These are phyloP conservation scores for Tachina grossa DNA, from an alignment of 2,888 invertebrate genomes.

Conservation along the genomic window DNA sequence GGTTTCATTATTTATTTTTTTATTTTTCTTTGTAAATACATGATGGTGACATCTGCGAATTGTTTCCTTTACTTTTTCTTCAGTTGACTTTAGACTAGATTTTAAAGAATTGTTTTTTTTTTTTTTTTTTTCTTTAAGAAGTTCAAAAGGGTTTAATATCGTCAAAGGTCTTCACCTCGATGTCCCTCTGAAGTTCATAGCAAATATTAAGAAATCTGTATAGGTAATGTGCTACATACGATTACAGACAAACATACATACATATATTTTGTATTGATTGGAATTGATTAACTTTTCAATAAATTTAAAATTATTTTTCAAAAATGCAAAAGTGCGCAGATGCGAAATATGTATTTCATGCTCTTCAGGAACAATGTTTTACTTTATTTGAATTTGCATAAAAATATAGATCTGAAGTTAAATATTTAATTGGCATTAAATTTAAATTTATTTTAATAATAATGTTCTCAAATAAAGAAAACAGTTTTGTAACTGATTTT, in stretches of 20 bases:
- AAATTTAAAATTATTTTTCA: conserved; percentile 12
- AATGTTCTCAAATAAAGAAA: too few species aligned
- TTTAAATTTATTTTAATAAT: conserved; percentile 16
- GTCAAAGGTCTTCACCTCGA: conserved; percentile 49
- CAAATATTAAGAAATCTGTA: conserved; percentile 29
- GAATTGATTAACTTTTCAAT: conserved; percentile 69
- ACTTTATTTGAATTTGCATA: conserved; percentile 43
- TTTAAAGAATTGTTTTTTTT: conserved; percentile 3
- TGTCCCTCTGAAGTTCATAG: conserved; percentile 20
- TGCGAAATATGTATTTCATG: not conserved
- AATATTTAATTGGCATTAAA: conserved; percentile 50
- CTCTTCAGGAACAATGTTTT: not conserved
- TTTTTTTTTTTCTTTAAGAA: conserved; percentile 47
- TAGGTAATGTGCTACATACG: too few species aligned
- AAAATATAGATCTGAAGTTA: conserved; percentile 25
- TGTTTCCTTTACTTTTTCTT: conserved; percentile 24
- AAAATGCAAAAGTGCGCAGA: conserved; percentile 14
- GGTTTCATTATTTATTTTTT: conserved; percentile 46
- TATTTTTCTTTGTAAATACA: conserved; percentile 6
- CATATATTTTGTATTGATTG: conserved; percentile 57
- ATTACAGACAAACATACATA: too few species aligned
- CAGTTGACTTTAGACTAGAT: conserved; percentile 3
- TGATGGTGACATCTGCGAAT: conserved; percentile 68
- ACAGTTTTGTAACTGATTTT: too few species aligned
- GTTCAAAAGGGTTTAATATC: conserved; percentile 49